Evolutionary conservation across 2,888 invertebrate genomes (phyloP).

Genomic region (Belgica antarctica): DNA sequence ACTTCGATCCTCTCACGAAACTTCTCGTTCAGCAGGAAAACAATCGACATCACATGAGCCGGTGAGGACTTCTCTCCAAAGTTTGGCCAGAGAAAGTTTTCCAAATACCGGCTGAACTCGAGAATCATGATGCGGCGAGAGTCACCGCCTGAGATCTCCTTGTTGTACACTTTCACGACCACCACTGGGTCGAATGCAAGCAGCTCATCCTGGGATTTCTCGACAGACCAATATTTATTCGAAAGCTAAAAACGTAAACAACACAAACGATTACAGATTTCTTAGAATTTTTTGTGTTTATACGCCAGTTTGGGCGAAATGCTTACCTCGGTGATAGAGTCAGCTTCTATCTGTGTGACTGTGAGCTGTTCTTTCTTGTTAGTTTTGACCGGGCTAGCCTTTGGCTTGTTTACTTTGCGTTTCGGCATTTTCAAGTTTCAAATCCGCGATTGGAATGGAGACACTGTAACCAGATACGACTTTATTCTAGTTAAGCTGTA

Average conservation of each 20-base stretch:
- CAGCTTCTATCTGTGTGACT: conserved; percentile 86
- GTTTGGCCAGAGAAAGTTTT: conserved; percentile 96
- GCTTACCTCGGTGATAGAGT: conserved; percentile 84
- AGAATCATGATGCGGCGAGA: conserved; percentile 90
- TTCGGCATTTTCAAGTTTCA: conserved; percentile 26
- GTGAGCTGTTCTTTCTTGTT: conserved; percentile 55
- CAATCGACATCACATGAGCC: conserved; percentile 93
- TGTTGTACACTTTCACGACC: conserved; percentile 83
- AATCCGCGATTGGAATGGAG: neutral
- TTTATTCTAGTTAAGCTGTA: too few species aligned
- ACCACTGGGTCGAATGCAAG: conserved; percentile 72
- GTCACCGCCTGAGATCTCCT: conserved; percentile 81
- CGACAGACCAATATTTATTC: conserved; percentile 89
- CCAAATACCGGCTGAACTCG: conserved; percentile 96
- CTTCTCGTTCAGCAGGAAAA: conserved; percentile 98
- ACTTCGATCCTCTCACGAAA: conserved; percentile 94
- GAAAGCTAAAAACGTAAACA: conserved; percentile 66
- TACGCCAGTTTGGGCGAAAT: too few species aligned
- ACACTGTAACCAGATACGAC: too few species aligned
- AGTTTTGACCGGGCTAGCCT: neutral
- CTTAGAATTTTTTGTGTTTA: too few species aligned
- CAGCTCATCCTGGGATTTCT: conserved; percentile 66
- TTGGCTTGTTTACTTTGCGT: conserved; percentile 28
- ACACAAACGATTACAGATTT: conserved; percentile 5
- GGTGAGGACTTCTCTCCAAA: conserved; percentile 75